Base-by-base conservation (phyloP, 1,140 invertebrate species). In the Phenacoccus solenopsis region DNA sequence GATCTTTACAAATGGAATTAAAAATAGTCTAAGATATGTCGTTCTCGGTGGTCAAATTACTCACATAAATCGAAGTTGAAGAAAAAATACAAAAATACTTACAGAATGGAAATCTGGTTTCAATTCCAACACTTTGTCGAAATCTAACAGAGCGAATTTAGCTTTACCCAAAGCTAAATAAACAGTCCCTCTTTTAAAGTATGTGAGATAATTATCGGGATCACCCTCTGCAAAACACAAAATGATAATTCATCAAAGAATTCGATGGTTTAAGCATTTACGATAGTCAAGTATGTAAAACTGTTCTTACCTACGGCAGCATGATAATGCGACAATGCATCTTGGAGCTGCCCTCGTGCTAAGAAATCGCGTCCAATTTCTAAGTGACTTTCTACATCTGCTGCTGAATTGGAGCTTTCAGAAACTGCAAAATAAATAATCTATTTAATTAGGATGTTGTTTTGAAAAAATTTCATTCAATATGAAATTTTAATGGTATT, bases 291-390 rank as follows among this genome's bases (percentile, higher is more conserved):
- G 13, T 16, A 24, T 64, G 3, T 25, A 10, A 10, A 24, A 24
- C 25, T 64, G 32, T 64, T 81, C 88, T 84, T 80, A 96, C 94
- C 94, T 76, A 99, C 91, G 74, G 97, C 98, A 70, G 93, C 90
- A 85, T 99, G 96, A 82, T 97, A 99, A 78, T 99, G 96, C 64
- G 91, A 90, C 27, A 99, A 80, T 0, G 98, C 97, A 84, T 99
- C 97, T 64, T 93, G 89, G 68, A 98, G 85, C 78, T 98, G 93
- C 59, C 96, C 95, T 74, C 87, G 87, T 7, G 91, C 88, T 73
- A 98, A 81, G 77, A 97, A 89, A 74, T 94, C 87, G 79, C 89
- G 90, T 1, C 96, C 96, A 78, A 96, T 82, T 78, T 98, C 91
- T 76, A 98, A 82, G 83, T 98, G 95, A 76, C 88, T 90, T 75